Conservation (phyloP, 2,797 vertebrate genomes). For the Rhinogobio ventralis region DNA sequence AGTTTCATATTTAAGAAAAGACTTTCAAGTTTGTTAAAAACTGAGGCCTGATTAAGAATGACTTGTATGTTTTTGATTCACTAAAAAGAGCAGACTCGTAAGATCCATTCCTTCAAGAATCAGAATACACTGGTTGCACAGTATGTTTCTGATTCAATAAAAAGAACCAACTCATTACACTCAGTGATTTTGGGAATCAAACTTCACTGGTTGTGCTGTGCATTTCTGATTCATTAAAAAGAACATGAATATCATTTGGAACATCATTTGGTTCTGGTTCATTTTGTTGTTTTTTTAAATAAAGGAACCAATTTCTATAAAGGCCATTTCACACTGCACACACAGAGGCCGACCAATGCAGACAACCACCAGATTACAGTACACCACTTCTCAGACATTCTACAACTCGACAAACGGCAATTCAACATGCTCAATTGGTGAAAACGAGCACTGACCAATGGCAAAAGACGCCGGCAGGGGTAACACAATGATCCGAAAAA, state of each 20-base stretch:
- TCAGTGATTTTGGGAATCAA: not conserved
- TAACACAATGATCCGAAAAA: too few species aligned
- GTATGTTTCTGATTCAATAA: not conserved
- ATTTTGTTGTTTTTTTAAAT: too few species aligned
- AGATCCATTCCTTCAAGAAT: not conserved
- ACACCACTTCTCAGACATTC: not conserved
- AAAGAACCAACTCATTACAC: not conserved
- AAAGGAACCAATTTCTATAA: too few species aligned
- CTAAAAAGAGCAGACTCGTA: not conserved
- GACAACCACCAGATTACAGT: too few species aligned
- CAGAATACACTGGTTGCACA: too few species aligned
- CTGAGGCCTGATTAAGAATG: not conserved
- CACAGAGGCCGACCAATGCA: too few species aligned
- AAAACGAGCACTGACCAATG: not conserved
- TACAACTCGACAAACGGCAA: not conserved
- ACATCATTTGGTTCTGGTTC: too few species aligned
- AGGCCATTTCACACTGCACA: not conserved
- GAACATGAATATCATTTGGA: not conserved
- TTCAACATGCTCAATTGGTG: not conserved
- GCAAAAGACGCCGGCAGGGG: not conserved
- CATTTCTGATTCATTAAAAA: not conserved
- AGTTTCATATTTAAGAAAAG: slow-evolving; percentile 18
- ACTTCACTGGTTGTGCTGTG: not conserved
- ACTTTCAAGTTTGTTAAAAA: slow-evolving; percentile 16
- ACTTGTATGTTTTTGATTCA: not conserved